phyloP scores from a whole-genome alignment of 2,113 vertebrate species.

The Eidolon helvum region DNA sequence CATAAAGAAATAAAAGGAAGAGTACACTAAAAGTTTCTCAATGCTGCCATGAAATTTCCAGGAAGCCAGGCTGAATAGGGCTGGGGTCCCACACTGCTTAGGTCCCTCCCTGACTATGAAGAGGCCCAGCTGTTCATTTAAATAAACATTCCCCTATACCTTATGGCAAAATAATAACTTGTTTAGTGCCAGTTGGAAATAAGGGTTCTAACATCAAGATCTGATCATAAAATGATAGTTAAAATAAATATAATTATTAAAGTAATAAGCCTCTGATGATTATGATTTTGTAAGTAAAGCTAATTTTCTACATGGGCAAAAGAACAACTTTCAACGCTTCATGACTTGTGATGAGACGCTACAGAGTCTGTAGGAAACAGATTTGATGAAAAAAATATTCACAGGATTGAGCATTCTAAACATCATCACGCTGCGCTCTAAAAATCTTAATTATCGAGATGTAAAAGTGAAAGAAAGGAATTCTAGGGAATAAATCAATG shows the following conservation, averaged over 20 bases:
- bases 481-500: not conserved
- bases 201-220: conserved; percentile 60
- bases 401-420: not conserved
- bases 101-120: too few species aligned
- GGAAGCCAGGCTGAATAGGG: not conserved
- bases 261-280: not conserved
- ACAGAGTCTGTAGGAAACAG: not conserved
- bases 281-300: not conserved
- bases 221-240: conserved; percentile 66
- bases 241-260: conserved; percentile 48
- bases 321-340: not conserved
- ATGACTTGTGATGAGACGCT: not conserved
- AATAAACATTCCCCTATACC: conserved; percentile 46
- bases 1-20: not conserved
- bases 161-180: conserved; percentile 72
- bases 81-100: not conserved
- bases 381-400: not conserved
- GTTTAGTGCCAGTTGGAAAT: conserved; percentile 68
- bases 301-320: not conserved
- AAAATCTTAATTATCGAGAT: not conserved
- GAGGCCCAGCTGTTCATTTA: conserved; percentile 54
- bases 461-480: not conserved
- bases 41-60: not conserved
- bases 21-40: not conserved
- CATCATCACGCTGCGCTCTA: not conserved